Base-by-base conservation (phyloP, 2,888 invertebrate genomes). In the Trichacis sp. region DNA sequence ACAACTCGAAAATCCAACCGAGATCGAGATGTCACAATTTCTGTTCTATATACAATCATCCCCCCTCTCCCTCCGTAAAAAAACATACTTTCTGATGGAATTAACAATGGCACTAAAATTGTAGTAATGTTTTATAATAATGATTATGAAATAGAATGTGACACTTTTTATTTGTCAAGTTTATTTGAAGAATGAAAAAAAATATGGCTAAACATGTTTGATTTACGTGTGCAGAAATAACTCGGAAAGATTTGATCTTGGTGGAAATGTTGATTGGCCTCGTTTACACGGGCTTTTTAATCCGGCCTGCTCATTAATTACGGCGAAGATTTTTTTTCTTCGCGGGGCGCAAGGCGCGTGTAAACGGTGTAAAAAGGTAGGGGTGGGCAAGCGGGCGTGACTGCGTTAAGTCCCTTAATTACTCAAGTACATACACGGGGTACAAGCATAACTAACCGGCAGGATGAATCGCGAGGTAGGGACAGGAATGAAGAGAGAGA, bases 371-470 rank as follows among this genome's bases (percentile, higher is more conserved):
- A 75, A 79, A 24, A 77, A 73, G 73, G 75, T 74, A 77, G 78
- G 82, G 81, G 81, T 80, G 81, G 78, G 75, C 79, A 82, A 82
- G 82, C 82, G 82, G 82, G 82, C 82, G 82, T 82, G 82, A 82
- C 82, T 81, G 82, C 79, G 81, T 81, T 82, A 82, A 82, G 82
- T 82, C 79, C 82, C 81, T 82, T 82, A 82, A 82, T 82, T 82
- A 82, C 81, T 82, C 80, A 82, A 68, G 70, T 74, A 72, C 72
- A 72, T 74, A 69, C 69, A 70, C 66, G 73, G 69, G 72, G 66
- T 75, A 73, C 73, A 72, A 66, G 74, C 73, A 77, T 76, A 75
- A 76, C 75, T 74, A 75, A 74, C 69, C 69, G 67, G 45, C 49
- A 11, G 53, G 51, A 68, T 61, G 62, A 67, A 63, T 61, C 50